These are phyloP conservation scores for Apocrypta bakeri DNA, from an alignment of 1,140 invertebrate species.

Conservation along the genomic window DNA sequence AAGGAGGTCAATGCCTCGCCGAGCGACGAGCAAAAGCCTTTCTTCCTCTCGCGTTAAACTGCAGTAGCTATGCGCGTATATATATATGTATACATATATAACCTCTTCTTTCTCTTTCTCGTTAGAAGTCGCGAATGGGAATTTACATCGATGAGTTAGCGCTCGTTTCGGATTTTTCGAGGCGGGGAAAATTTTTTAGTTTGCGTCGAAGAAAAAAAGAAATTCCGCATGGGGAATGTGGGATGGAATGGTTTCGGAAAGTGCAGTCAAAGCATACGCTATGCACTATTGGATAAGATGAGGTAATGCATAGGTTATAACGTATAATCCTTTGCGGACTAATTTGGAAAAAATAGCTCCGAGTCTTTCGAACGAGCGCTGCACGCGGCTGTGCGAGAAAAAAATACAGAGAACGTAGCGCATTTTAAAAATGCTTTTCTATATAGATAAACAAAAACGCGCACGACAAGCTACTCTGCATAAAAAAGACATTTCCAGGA, in stretches of 20 bases:
- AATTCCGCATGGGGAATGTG: too few species aligned
- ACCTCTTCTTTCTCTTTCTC: slow-evolving; percentile 8
- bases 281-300: too few species aligned
- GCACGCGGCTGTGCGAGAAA: too few species aligned
- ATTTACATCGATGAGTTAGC: slow-evolving; percentile 21
- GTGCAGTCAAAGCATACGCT: too few species aligned
- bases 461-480: neutral
- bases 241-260: too few species aligned
- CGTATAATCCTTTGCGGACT: too few species aligned
- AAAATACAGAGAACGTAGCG: too few species aligned
- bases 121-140: slow-evolving; percentile 20
- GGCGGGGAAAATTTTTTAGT: neutral
- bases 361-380: too few species aligned
- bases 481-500: neutral
- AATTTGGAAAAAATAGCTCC: too few species aligned
- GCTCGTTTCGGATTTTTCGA: slow-evolving; percentile 4
- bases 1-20: slow-evolving; percentile 46
- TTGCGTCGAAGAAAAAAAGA: too few species aligned
- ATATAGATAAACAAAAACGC: neutral
- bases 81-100: neutral
- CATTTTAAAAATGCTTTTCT: too few species aligned
- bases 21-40: neutral
- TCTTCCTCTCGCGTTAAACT: neutral
- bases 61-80: neutral
- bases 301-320: too few species aligned